Conservation (phyloP, 2,888 invertebrate genomes). For the Acleris holmiana region DNA sequence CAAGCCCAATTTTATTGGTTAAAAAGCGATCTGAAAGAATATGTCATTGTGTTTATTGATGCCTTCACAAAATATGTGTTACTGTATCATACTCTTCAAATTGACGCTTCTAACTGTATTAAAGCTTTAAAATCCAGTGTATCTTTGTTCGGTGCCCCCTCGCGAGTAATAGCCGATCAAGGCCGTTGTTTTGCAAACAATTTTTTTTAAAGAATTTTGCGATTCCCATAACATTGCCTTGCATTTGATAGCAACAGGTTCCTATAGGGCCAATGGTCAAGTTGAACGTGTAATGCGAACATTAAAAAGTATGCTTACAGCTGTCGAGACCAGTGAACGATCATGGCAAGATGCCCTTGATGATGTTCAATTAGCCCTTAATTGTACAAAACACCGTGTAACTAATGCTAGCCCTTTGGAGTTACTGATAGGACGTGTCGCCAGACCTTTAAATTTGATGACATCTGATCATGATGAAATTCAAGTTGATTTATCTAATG, state of each 20-base stretch:
- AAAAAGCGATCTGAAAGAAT: too few species aligned
- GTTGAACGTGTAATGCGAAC: not conserved
- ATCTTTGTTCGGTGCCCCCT: not conserved
- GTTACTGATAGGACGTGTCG: too few species aligned
- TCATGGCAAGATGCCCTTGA: not conserved
- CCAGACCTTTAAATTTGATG: too few species aligned
- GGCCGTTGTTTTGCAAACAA: slow-evolving; percentile 41
- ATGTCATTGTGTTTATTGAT: slow-evolving; percentile 1
- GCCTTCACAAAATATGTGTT: too few species aligned
- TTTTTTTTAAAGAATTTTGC: slow-evolving; percentile 40
- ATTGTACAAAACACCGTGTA: slow-evolving; percentile 8
- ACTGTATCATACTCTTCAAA: not conserved
- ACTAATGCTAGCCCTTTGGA: too few species aligned
- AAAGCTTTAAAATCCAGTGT: not conserved
- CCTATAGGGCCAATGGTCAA: not conserved
- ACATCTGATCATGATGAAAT: too few species aligned
- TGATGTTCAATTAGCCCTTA: not conserved
- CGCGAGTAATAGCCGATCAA: slow-evolving; percentile 38
- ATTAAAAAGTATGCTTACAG: not conserved
- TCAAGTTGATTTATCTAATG: not conserved
- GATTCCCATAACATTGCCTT: slow-evolving; percentile 31
- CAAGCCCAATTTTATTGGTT: too few species aligned
- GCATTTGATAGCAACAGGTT: not conserved
- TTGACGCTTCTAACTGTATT: not conserved
- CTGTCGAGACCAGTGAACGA: not conserved